Evolutionary conservation across 1,140 invertebrate species (phyloP), one percentile per base, ranked within the genome.

Genomic region (Paraescarpia echinospica): DNA sequence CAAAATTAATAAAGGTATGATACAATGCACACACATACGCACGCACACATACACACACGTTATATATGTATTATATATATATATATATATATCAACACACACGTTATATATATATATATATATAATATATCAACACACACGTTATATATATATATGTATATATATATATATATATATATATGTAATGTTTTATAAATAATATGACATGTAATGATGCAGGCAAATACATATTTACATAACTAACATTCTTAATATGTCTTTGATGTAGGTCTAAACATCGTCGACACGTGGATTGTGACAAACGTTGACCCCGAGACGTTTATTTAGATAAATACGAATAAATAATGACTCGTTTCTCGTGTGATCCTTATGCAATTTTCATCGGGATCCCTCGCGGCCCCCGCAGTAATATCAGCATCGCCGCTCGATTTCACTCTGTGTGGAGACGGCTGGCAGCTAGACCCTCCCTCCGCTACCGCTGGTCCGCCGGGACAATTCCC

Each of bases 181-280:
- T 6, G 12, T 6, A 41, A 41, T 12, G 12, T 12, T 6, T 12
- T 5, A 2, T 12, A 41, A 4, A 41, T 12, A 41, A 4, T 6
- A 89, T 89, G 89, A 89, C 89, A 8, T n/a, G 18, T 33, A 89
- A 34, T 89, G 89, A 89, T n/a, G n/a, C n/a, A n/a, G n/a, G n/a
- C n/a, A n/a, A n/a, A n/a, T n/a, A n/a, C n/a, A n/a, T n/a, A n/a
- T n/a, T n/a, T n/a, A n/a, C n/a, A n/a, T n/a, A n/a, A n/a, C n/a
- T n/a, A n/a, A n/a, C n/a, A n/a, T n/a, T n/a, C n/a, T n/a, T n/a
- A n/a, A n/a, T n/a, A n/a, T n/a, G n/a, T n/a, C n/a, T n/a, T n/a
- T n/a, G n/a, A n/a, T 41, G 41, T 41, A 41, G 41, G 12, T 6
- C 41, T 41, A 41, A 6, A 6, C 41, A 12, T 41, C 41, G 41